Evolutionary conservation across 2,113 vertebrate species (phyloP), one percentile per base, ranked within the genome.

Genomic region (Oceanites oceanicus): DNA sequence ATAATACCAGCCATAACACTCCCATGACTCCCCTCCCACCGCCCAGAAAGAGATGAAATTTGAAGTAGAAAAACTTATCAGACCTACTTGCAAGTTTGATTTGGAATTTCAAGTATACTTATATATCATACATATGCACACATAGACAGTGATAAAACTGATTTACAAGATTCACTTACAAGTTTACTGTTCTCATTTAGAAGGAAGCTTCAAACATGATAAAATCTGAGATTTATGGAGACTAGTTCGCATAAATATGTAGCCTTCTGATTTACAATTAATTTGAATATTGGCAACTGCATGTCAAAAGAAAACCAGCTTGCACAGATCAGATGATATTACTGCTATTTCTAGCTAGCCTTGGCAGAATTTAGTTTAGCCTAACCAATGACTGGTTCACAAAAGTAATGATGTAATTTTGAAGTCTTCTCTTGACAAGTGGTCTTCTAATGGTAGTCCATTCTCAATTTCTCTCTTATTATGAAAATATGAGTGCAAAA

Each of bases 121-220:
- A 66, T 84, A 40, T 50, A 52, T 71, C 82, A 77, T 88, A 61
- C 59, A 86, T 91, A 91, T 70, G 78, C 90, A 92, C 78, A 85
- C n/a, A 79, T 29, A 93, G 38, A 70, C 50, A 59, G 90, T 34
- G 78, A 70, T 74, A 77, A 96, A 94, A 84, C 73, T 92, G 50
- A 94, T 97, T 97, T 92, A 84, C 92, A 93, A 81, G 68, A 93
- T 97, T 84, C 86, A 86, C 88, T 96, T 86, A 32, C 47, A 93
- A 95, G 72, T 95, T 94, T 87, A 79, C 84, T 87, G 65, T 87
- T 94, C 83, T 56, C 32, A 47, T 85, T 76, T 87, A 92, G 67
- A 94, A 92, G 22, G 40, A 70, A 85, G 61, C n/a, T 87, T 87
- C 38, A 78, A 94, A 66, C 71, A 50, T 62, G 77, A 61, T 79